phyloP scores from a whole-genome alignment of 2,888 invertebrate genomes.

The Saturnia japonica region DNA sequence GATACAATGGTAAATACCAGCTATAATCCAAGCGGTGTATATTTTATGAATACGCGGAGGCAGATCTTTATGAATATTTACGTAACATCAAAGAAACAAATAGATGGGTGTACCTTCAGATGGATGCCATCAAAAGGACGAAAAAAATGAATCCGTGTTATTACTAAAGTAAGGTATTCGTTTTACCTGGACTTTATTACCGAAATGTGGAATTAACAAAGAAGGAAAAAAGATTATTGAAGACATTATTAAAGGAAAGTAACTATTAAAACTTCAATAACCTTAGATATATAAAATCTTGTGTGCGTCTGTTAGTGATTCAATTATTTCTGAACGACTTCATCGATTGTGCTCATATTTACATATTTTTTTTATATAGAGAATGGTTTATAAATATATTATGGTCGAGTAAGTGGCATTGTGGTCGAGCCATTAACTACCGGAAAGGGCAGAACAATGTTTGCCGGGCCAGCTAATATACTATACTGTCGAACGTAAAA shows the following conservation, averaged over 20 bases:
- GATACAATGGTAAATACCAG: background rate
- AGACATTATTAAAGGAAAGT: background rate
- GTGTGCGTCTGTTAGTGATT: too few species aligned
- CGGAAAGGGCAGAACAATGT: too few species aligned
- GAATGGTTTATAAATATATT: too few species aligned
- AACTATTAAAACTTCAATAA: background rate
- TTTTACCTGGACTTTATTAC: background rate
- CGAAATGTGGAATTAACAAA: background rate
- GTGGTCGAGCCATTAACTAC: too few species aligned
- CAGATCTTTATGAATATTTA: constrained; percentile 3
- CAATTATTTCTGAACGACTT: too few species aligned
- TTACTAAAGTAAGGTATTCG: background rate
- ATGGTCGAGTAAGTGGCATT: too few species aligned
- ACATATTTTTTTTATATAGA: too few species aligned
- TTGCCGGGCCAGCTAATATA: too few species aligned
- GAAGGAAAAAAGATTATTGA: background rate
- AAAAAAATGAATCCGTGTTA: background rate
- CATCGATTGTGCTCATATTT: too few species aligned
- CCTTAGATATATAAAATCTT: background rate
- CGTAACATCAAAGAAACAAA: constrained; percentile 5
- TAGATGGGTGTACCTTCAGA: background rate
- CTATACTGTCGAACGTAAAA: too few species aligned
- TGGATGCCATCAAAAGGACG: background rate
- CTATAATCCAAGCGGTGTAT: background rate
- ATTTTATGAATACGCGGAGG: constrained; percentile 3